A percentile compares a stretch with the other conserved stretches of the same genome.
phyloP scores from a whole-genome alignment of 2,888 invertebrate genomes.

The Callyntrura sp. region DNA sequence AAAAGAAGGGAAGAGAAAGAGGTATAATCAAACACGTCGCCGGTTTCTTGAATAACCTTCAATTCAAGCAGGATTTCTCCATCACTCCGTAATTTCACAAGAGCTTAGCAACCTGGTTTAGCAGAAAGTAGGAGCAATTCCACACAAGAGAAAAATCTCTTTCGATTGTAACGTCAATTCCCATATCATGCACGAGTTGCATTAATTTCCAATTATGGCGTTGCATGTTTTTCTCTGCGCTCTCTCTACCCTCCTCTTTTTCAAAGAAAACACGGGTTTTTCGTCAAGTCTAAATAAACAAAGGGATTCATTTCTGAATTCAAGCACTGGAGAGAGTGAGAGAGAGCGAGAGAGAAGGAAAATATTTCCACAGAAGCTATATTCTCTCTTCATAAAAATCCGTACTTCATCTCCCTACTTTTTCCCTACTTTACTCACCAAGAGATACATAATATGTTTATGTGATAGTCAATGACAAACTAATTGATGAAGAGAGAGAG shows the following conservation, averaged over 20 bases:
- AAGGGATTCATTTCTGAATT: slow-evolving; percentile 1
- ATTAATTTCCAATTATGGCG: slow-evolving; percentile 15
- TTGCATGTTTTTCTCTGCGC: background rate
- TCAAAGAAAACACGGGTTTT: background rate
- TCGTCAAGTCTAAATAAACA: background rate
- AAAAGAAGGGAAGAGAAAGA: slow-evolving; percentile 2
- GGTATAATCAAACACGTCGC: background rate
- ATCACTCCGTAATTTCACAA: background rate
- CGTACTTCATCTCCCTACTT: background rate
- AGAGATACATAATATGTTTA: background rate
- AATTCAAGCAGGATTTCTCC: slow-evolving; percentile 17
- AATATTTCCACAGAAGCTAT: background rate
- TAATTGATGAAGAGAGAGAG: background rate
- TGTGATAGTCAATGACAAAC: background rate
- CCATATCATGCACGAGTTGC: background rate
- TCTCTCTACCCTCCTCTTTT: background rate
- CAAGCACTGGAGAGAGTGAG: too few species aligned
- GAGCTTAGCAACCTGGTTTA: background rate
- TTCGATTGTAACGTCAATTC: background rate
- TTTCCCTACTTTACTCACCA: background rate
- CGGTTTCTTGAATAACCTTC: background rate
- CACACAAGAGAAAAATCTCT: background rate
- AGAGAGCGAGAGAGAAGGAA: background rate
- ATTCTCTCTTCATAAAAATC: background rate
- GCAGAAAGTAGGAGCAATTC: background rate